Conservation (phyloP, 92 coral and sea anemone genomes). For the Siderastrea siderea region DNA sequence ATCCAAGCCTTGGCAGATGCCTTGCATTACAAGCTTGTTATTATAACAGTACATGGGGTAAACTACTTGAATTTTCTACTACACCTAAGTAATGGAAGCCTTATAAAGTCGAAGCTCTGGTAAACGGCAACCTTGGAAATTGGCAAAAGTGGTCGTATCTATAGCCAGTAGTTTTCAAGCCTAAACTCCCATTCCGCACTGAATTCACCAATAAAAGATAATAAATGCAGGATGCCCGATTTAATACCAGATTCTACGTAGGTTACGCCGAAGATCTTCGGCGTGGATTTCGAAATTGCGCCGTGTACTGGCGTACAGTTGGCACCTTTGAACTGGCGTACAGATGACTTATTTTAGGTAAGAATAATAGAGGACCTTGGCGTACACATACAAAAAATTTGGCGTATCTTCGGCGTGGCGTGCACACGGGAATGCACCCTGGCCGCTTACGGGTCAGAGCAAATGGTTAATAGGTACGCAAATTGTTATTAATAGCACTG, state of each 20-base stretch:
- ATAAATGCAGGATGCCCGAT: neutral
- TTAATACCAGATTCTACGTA: neutral
- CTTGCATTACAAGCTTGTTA: slow-evolving; percentile 31
- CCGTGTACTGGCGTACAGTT: slow-evolving; percentile 1
- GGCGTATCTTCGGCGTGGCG: slow-evolving; percentile 9
- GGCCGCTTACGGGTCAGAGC: slow-evolving; percentile 7
- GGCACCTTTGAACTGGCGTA: slow-evolving; percentile 9
- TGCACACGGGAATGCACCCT: slow-evolving; percentile 11
- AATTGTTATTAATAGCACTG: slow-evolving; percentile 3
- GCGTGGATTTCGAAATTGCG: neutral
- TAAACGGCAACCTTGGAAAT: slow-evolving; percentile 41
- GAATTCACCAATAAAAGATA: neutral
- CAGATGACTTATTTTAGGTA: slow-evolving; percentile 13
- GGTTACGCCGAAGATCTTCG: neutral
- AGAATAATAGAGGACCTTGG: neutral
- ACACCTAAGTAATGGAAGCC: slow-evolving; percentile 3
- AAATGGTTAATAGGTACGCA: slow-evolving; percentile 5
- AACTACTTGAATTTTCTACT: slow-evolving; percentile 1
- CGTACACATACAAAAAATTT: neutral
- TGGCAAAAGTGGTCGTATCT: slow-evolving; percentile 20
- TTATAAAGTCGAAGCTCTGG: slow-evolving; percentile 14
- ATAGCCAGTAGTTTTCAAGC: slow-evolving; percentile 20
- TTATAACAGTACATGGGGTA: slow-evolving; percentile 71
- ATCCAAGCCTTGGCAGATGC: slow-evolving; percentile 49
- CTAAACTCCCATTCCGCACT: slow-evolving; percentile 2